Evolutionary conservation across 2,113 vertebrate species (phyloP).

Genomic region (Loxodonta africana): DNA sequence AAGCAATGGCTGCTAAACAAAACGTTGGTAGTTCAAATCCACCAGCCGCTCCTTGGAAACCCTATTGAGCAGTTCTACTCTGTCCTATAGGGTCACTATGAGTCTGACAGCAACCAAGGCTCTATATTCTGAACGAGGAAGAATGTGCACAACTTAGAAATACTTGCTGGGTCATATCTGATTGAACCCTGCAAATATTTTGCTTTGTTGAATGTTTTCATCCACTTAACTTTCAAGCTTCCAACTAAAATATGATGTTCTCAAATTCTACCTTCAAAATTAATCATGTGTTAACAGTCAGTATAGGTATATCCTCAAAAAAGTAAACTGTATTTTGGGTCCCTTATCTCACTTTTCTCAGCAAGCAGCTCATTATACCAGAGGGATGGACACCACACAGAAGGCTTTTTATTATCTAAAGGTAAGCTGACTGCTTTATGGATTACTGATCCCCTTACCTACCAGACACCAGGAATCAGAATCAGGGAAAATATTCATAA

Average conservation of each 20-base stretch:
- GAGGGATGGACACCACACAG: background rate
- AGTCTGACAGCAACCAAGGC: background rate
- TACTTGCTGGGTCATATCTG: background rate
- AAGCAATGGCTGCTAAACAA: too few species aligned
- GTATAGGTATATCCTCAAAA: background rate
- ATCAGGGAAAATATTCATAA: background rate
- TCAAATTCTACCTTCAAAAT: slow-evolving; percentile 59
- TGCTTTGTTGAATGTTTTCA: slow-evolving; percentile 48
- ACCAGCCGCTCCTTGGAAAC: too few species aligned
- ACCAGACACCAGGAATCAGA: background rate
- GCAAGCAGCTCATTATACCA: background rate
- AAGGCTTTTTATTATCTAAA: slow-evolving; percentile 35
- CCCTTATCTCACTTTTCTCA: background rate
- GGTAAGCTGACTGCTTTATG: slow-evolving; percentile 13
- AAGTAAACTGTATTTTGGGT: background rate
- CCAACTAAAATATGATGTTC: slow-evolving; percentile 44
- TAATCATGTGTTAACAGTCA: slow-evolving; percentile 4
- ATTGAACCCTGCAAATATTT: slow-evolving; percentile 21
- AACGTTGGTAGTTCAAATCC: too few species aligned
- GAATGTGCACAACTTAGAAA: background rate
- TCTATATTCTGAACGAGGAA: too few species aligned
- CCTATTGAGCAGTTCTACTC: too few species aligned
- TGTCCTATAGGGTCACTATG: too few species aligned
- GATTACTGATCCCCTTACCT: slow-evolving; percentile 28
- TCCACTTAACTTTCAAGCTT: background rate